phyloP scores from a whole-genome alignment of 23 tunicate genomes.

The Phallusia fumigata region DNA sequence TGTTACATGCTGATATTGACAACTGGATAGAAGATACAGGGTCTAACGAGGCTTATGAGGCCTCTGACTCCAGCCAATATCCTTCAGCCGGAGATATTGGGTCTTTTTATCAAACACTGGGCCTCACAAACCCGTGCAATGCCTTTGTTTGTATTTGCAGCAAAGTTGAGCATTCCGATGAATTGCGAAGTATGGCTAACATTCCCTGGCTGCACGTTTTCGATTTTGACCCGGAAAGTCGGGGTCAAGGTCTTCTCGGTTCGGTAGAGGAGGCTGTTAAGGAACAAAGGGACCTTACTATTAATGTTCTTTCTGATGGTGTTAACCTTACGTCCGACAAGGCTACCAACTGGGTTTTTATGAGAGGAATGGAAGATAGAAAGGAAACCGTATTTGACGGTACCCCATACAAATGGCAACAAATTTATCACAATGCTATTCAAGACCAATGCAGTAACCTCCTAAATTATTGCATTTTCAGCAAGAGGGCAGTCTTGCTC shows the following conservation, averaged over 20 bases:
- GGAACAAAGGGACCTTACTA: not conserved
- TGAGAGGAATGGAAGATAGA: not conserved
- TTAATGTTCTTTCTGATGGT: not conserved
- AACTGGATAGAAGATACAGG: too few relatives aligned
- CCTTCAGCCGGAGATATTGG: not conserved
- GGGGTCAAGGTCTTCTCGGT: not conserved
- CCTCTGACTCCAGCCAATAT: too few relatives aligned
- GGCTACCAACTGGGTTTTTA: slow-evolving; percentile 20
- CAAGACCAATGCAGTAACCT: not conserved
- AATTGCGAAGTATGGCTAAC: slow-evolving; percentile 13
- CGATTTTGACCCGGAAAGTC: slow-evolving; percentile 48
- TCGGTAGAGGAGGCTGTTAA: not conserved
- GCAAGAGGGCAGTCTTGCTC: not conserved
- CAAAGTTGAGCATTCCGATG: not conserved
- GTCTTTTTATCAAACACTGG: not conserved
- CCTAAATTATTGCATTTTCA: not conserved
- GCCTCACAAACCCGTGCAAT: not conserved
- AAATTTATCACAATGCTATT: not conserved
- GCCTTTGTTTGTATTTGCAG: not conserved
- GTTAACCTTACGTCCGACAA: not conserved
- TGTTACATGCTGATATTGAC: too few relatives aligned
- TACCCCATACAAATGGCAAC: not conserved
- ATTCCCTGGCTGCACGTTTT: slow-evolving; percentile 70
- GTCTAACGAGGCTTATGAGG: too few relatives aligned
- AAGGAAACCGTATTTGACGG: not conserved